Conservation (phyloP, 2,888 invertebrate species). For the Drosophila incognita region DNA sequence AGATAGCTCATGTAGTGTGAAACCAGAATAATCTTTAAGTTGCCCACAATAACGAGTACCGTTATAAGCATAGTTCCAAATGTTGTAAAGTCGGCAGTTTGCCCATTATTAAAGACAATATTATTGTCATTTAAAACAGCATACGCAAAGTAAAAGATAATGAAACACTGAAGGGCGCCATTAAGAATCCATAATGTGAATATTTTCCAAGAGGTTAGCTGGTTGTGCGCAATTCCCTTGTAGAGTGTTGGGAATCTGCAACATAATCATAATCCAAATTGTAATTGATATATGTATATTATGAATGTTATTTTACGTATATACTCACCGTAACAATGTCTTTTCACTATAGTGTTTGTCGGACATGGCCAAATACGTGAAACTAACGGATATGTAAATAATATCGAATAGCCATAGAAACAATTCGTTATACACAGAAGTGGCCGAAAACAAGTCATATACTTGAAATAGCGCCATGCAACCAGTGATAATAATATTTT, state of each 20-base stretch:
- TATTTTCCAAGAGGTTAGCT: constrained; percentile 87
- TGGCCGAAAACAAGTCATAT: constrained; percentile 86
- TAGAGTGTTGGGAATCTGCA: constrained; percentile 89
- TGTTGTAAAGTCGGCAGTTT: constrained; percentile 86
- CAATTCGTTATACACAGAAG: constrained; percentile 90
- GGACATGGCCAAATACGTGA: constrained; percentile 89
- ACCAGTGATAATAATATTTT: constrained; percentile 91
- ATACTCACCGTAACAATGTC: constrained; percentile 85
- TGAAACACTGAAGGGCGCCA: constrained; percentile 87
- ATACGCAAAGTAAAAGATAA: constrained; percentile 87
- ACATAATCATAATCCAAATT: constrained; percentile 51
- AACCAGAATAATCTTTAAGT: constrained; percentile 87
- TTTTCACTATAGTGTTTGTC: constrained; percentile 89
- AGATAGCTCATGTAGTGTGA: constrained; percentile 87
- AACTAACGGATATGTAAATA: constrained; percentile 90
- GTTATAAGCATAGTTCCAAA: constrained; percentile 88
- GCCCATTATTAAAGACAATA: constrained; percentile 85
- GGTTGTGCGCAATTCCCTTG: constrained; percentile 87
- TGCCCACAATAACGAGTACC: constrained; percentile 86
- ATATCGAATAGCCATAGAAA: constrained; percentile 91
- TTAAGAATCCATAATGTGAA: constrained; percentile 88
- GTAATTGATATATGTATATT: not conserved
- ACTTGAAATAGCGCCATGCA: constrained; percentile 87
- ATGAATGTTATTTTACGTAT: not conserved
- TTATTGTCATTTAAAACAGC: constrained; percentile 84